phyloP scores from a whole-genome alignment of 2,797 vertebrate species.

The Neoniphon sammara region DNA sequence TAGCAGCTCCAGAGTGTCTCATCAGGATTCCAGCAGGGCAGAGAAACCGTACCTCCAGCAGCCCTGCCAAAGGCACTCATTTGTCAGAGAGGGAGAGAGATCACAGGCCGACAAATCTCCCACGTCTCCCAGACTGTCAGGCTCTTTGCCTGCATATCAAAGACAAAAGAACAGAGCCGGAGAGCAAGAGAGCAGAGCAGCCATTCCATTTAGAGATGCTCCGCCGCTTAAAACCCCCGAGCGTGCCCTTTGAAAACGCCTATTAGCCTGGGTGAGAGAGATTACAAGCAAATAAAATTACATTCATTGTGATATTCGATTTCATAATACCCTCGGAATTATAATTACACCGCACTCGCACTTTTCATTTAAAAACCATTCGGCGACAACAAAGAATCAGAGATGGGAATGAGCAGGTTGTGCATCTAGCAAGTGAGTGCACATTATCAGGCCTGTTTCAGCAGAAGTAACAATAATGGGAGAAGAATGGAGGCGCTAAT shows the following conservation, averaged over 20 bases:
- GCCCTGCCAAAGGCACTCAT: constrained; percentile 81
- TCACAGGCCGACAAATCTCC: constrained; percentile 85
- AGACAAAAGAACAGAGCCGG: constrained; percentile 81
- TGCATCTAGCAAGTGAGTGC: constrained; percentile 70
- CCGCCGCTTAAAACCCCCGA: constrained; percentile 74
- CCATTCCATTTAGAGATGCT: constrained; percentile 78
- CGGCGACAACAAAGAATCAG: constrained; percentile 78
- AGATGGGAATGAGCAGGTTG: constrained; percentile 77
- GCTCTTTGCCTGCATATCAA: constrained; percentile 81
- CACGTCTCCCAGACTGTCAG: constrained; percentile 79
- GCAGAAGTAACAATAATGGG: constrained; percentile 78
- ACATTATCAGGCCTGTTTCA: constrained; percentile 81
- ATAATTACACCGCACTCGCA: constrained; percentile 82
- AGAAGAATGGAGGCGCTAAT: constrained; percentile 76
- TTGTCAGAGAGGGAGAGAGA: constrained; percentile 83
- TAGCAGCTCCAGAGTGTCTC: constrained; percentile 68
- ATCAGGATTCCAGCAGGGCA: constrained; percentile 78
- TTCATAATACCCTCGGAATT: constrained; percentile 84
- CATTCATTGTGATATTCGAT: constrained; percentile 85
- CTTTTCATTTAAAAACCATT: constrained; percentile 85
- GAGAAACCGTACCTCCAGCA: constrained; percentile 72
- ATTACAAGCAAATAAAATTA: constrained; percentile 88
- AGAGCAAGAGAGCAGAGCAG: constrained; percentile 69
- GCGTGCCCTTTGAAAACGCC: constrained; percentile 82
- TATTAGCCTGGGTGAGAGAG: constrained; percentile 83